These are phyloP conservation scores for Rhopalosiphum maidis DNA, from an alignment of 1,140 invertebrate species.

Conservation along the genomic window DNA sequence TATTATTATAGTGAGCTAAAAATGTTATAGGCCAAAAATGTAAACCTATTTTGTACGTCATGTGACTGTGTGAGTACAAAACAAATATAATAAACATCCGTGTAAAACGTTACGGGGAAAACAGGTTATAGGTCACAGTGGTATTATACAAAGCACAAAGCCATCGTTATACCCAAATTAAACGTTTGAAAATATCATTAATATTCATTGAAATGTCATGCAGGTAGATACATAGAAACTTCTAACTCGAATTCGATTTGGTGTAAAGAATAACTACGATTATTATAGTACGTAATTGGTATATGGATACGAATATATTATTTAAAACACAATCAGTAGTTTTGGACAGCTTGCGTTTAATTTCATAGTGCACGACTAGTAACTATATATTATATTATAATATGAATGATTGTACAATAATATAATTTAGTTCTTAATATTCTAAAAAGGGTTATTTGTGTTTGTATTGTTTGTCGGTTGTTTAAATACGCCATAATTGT, in stretches of 20 bases:
- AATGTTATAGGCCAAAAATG: too few species aligned
- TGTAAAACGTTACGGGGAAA: background rate
- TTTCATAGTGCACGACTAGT: background rate
- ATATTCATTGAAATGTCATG: background rate
- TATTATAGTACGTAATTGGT: background rate
- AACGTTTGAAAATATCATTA: background rate
- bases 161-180: background rate
- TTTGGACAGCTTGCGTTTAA: background rate
- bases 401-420: background rate
- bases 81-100: background rate
- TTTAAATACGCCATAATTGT: background rate
- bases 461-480: background rate
- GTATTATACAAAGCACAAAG: background rate
- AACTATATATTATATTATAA: background rate
- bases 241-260: background rate
- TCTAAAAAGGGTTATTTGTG: background rate
- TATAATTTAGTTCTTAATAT: constrained; percentile 5
- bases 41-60: background rate
- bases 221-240: background rate
- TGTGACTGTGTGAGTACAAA: background rate
- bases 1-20: too few species aligned
- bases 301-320: background rate
- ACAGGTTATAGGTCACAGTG: background rate
- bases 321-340: background rate
- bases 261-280: background rate